Evolutionary conservation across 2,797 vertebrate genomes (phyloP).

Genomic region (Cirrhinus mrigala): DNA sequence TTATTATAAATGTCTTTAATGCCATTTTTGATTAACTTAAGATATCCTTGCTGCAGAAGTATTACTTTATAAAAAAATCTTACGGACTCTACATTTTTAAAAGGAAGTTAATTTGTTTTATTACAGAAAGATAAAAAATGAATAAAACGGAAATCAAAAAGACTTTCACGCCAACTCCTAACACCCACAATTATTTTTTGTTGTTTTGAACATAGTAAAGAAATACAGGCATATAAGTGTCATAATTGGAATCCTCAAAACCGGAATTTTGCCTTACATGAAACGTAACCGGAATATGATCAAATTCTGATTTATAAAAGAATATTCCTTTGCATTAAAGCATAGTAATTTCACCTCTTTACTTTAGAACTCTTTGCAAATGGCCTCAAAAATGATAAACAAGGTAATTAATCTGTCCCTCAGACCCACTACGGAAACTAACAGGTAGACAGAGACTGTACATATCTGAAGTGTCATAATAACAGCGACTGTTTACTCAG

Average conservation of each 20-base stretch:
- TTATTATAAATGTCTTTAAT: no score
- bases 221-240: neutral
- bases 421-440: neutral
- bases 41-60: neutral
- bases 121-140: no score
- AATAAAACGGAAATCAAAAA: no score
- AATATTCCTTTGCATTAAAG: no score
- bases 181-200: neutral
- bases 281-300: neutral
- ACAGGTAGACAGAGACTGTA: constrained; percentile 2
- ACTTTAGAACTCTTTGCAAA: neutral
- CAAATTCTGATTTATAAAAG: neutral
- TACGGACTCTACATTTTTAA: no score
- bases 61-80: no score
- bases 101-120: no score
- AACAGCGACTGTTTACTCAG: constrained; percentile 43
- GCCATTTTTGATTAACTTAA: neutral
- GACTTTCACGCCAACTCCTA: no score
- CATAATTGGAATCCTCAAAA: neutral
- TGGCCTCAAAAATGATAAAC: neutral
- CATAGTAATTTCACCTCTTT: neutral
- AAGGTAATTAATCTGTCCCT: neutral
- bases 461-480: constrained; percentile 21
- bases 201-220: neutral
- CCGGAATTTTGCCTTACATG: neutral